A percentile compares a stretch with the other conserved stretches of the same genome.
Conservation (phyloP, 2,888 invertebrate genomes). For the Ganaspis brasiliensis region DNA sequence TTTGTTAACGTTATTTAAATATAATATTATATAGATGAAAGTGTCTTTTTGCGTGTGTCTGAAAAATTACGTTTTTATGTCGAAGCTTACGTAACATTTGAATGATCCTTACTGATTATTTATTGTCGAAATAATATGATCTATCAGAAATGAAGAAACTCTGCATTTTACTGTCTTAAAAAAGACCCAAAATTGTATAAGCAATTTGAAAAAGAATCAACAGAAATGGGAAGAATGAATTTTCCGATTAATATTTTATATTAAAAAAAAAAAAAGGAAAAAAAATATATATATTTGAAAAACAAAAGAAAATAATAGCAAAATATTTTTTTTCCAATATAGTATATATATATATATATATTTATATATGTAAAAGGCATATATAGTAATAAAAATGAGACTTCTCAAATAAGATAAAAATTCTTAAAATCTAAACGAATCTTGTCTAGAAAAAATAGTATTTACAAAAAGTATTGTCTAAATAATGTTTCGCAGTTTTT, state of each 20-base stretch:
- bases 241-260: too few relatives aligned
- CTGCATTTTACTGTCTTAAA: too few relatives aligned
- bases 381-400: slow-evolving; percentile 5
- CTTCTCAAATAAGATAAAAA: slow-evolving; percentile 7
- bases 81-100: neutral
- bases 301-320: neutral
- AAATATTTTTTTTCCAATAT: neutral
- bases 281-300: too few relatives aligned
- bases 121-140: slow-evolving; percentile 4
- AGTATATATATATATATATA: slow-evolving; percentile 16
- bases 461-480: slow-evolving; percentile 41
- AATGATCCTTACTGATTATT: neutral
- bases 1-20: too few relatives aligned
- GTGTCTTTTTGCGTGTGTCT: too few relatives aligned
- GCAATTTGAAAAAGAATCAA: too few relatives aligned
- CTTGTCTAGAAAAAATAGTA: slow-evolving; percentile 37
- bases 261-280: too few relatives aligned
- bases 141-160: neutral
- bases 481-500: slow-evolving; percentile 39
- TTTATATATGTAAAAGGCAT: neutral
- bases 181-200: neutral
- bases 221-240: too few relatives aligned
- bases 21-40: too few relatives aligned
- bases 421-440: slow-evolving; percentile 35
- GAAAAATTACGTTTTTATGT: neutral